Evolutionary conservation across 2,888 invertebrate genomes (phyloP).

Genomic region (Drosophila atroscutellata): DNA sequence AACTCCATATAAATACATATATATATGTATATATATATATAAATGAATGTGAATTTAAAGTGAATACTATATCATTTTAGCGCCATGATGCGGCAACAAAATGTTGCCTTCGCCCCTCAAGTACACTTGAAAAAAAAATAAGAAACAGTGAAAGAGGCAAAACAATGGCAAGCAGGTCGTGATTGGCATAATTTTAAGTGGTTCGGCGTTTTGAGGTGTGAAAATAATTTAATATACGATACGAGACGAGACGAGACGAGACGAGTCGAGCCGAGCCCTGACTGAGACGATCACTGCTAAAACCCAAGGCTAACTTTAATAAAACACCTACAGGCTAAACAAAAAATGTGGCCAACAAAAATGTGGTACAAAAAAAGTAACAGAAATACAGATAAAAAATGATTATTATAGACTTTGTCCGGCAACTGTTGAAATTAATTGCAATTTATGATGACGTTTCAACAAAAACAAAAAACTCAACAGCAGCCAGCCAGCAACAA

Average conservation of each 20-base stretch:
- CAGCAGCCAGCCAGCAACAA: slow-evolving; percentile 29
- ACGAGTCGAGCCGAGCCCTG: slow-evolving; percentile 17
- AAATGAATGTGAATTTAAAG: background rate
- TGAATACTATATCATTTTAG: slow-evolving; percentile 45
- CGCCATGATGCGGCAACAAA: slow-evolving; percentile 63
- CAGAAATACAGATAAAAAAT: slow-evolving; percentile 19
- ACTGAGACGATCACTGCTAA: slow-evolving; percentile 40
- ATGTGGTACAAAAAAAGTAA: slow-evolving; percentile 10
- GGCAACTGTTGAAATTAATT: slow-evolving; percentile 78
- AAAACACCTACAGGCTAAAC: slow-evolving; percentile 77
- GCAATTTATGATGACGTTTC: slow-evolving; percentile 82
- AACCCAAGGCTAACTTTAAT: slow-evolving; percentile 75
- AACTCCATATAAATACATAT: background rate
- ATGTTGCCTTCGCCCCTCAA: slow-evolving; percentile 35
- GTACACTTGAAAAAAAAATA: slow-evolving; percentile 54
- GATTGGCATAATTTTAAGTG: slow-evolving; percentile 78
- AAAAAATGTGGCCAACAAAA: slow-evolving; percentile 3
- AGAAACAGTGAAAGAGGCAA: slow-evolving; percentile 17
- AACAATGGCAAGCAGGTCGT: slow-evolving; percentile 58
- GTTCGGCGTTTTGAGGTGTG: slow-evolving; percentile 66
- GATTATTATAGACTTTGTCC: slow-evolving; percentile 55
- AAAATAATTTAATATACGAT: slow-evolving; percentile 75
- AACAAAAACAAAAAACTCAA: slow-evolving; percentile 62
- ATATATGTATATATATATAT: background rate
- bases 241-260: slow-evolving; percentile 37